phyloP scores from a whole-genome alignment of 2,113 vertebrate species.

The Lipophrys pholis region DNA sequence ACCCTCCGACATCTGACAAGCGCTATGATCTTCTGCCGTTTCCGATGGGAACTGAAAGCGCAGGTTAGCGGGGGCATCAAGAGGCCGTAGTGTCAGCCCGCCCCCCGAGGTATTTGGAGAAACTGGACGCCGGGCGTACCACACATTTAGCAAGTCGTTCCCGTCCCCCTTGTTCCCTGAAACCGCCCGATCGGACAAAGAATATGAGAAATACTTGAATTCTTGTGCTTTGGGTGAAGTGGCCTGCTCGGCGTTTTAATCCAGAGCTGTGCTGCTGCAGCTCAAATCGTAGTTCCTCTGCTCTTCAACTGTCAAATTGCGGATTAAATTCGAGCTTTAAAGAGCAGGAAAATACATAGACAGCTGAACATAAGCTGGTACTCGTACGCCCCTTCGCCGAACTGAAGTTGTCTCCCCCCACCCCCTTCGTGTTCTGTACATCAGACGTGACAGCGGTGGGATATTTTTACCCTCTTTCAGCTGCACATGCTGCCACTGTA shows the following conservation, averaged over 20 bases:
- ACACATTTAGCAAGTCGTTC: too few relatives aligned
- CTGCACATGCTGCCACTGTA: slow-evolving; percentile 33
- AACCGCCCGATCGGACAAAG: too few relatives aligned
- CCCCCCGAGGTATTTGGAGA: too few relatives aligned
- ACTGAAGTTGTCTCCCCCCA: slow-evolving; percentile 16
- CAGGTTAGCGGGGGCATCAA: slow-evolving; percentile 47
- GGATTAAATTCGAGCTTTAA: slow-evolving; percentile 35
- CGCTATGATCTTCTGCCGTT: slow-evolving; percentile 40
- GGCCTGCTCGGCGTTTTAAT: neutral
- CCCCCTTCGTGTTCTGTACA: slow-evolving; percentile 19
- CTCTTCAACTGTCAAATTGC: slow-evolving; percentile 16
- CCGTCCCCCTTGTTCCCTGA: too few relatives aligned
- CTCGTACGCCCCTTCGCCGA: slow-evolving; percentile 19
- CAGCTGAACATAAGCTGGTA: slow-evolving; percentile 29
- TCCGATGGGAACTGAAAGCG: slow-evolving; percentile 56
- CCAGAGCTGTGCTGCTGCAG: neutral
- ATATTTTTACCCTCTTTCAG: slow-evolving; percentile 43
- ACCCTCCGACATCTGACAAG: slow-evolving; percentile 37
- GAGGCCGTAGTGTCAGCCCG: neutral
- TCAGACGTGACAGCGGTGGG: slow-evolving; percentile 35
- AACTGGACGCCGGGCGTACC: too few relatives aligned
- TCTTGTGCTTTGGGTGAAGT: neutral
- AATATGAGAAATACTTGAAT: neutral
- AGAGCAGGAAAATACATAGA: neutral
- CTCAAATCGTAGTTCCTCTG: neutral